These are phyloP conservation scores for Andrena marginata DNA, from an alignment of 2,888 invertebrate species.

Conservation along the genomic window DNA sequence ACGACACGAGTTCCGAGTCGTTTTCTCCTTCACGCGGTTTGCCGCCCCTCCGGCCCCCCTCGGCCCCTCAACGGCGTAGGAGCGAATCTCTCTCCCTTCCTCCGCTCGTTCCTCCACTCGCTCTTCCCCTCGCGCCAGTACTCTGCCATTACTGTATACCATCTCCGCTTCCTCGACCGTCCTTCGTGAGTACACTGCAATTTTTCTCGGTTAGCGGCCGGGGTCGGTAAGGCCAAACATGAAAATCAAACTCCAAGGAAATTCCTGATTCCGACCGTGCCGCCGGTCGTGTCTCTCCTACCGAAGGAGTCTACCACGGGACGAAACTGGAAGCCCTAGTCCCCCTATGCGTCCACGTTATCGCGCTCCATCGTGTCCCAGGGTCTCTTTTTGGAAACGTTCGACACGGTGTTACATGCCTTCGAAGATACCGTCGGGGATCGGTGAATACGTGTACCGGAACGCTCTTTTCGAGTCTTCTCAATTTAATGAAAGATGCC, in stretches of 20 bases:
- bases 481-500: no score
- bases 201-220: constrained; percentile 67
- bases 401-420: not conserved
- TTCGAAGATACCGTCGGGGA: not conserved
- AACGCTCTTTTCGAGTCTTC: no score
- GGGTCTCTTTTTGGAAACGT: not conserved
- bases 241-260: constrained; percentile 58
- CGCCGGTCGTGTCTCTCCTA: not conserved
- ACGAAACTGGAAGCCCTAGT: not conserved
- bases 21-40: constrained; percentile 69
- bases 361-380: not conserved
- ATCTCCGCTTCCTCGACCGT: constrained; percentile 61
- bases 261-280: constrained; percentile 32
- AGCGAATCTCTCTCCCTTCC: constrained; percentile 10
- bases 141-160: constrained; percentile 47
- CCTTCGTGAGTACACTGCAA: constrained; percentile 64
- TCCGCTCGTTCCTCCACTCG: not conserved
- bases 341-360: not conserved
- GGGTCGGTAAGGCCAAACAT: constrained; percentile 46
- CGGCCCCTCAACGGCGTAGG: not conserved
- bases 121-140: constrained; percentile 31
- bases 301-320: not conserved
- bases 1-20: constrained; percentile 74
- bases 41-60: constrained; percentile 11
- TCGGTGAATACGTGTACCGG: no score